These are phyloP conservation scores for Phycodurus eques DNA, from an alignment of 2,113 vertebrate species.

Conservation along the genomic window DNA sequence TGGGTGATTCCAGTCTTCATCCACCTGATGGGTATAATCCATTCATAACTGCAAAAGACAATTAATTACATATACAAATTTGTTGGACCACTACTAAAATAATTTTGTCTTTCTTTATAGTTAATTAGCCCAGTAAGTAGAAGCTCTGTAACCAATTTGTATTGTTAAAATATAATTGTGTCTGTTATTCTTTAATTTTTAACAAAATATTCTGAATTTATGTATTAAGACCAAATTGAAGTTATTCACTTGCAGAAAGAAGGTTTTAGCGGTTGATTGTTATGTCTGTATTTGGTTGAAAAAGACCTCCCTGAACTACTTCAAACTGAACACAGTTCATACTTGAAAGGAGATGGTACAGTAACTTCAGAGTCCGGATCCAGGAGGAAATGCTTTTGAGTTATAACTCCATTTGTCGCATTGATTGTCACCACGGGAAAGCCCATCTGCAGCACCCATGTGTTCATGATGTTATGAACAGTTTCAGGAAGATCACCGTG, in stretches of 20 bases:
- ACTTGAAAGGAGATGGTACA: constrained; percentile 77
- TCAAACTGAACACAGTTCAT: constrained; percentile 28
- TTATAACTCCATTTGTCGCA: constrained; percentile 47
- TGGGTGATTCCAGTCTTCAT: accelerated
- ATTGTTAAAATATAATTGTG: background rate
- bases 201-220: background rate
- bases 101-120: background rate
- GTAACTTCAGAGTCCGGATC: constrained; percentile 65
- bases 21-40: constrained; percentile 82
- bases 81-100: background rate
- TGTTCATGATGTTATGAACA: constrained; percentile 81
- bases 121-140: background rate
- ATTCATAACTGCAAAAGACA: constrained; percentile 76
- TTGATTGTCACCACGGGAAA: constrained; percentile 84
- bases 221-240: background rate
- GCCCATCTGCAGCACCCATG: constrained; percentile 92
- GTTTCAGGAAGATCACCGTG: accelerated
- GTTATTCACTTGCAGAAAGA: background rate
- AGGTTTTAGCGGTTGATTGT: too few species aligned
- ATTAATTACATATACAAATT: background rate
- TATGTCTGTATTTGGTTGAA: background rate
- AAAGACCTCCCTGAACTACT: too few species aligned
- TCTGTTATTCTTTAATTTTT: background rate
- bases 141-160: background rate
- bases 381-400: constrained; percentile 84